Conservation (phyloP, 92 coral and sea anemone genomes). For the Phenganax marumi region DNA sequence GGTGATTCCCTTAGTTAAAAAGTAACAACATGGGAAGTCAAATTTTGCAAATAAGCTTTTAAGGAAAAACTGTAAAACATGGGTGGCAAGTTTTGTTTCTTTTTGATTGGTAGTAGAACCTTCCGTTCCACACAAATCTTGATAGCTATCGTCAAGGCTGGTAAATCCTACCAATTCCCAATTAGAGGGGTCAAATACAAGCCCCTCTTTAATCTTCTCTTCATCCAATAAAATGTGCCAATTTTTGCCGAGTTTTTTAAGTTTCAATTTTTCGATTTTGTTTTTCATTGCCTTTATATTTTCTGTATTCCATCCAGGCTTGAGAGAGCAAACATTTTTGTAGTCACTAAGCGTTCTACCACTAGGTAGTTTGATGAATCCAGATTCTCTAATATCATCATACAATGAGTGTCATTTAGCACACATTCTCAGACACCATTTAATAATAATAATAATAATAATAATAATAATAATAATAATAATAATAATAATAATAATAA, state of each 20-base stretch:
- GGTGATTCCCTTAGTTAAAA: constrained; percentile 41
- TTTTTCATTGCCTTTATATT: constrained; percentile 40
- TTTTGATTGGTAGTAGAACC: neutral
- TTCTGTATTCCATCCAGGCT: constrained; percentile 45
- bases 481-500: too few species aligned
- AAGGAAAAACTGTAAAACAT: constrained; percentile 40
- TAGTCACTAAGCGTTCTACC: constrained; percentile 45
- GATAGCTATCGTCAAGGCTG: neutral
- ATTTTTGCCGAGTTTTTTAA: constrained; percentile 35
- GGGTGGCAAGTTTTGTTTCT: constrained; percentile 32
- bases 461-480: constrained; percentile 37
- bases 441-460: neutral
- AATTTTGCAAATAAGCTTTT: constrained; percentile 34
- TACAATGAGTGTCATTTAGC: constrained; percentile 33
- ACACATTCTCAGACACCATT: constrained; percentile 36
- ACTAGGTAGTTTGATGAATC: constrained; percentile 45
- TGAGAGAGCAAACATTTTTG: constrained; percentile 38
- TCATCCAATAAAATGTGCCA: constrained; percentile 40
- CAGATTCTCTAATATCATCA: constrained; percentile 40
- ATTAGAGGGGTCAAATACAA: constrained; percentile 34
- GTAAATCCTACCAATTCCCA: constrained; percentile 49
- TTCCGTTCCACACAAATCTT: neutral
- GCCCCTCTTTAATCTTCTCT: constrained; percentile 42
- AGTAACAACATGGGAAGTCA: constrained; percentile 36
- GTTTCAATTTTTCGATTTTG: constrained; percentile 28